phyloP scores from a whole-genome alignment of 2,113 vertebrate species.

The Abramis brama region DNA sequence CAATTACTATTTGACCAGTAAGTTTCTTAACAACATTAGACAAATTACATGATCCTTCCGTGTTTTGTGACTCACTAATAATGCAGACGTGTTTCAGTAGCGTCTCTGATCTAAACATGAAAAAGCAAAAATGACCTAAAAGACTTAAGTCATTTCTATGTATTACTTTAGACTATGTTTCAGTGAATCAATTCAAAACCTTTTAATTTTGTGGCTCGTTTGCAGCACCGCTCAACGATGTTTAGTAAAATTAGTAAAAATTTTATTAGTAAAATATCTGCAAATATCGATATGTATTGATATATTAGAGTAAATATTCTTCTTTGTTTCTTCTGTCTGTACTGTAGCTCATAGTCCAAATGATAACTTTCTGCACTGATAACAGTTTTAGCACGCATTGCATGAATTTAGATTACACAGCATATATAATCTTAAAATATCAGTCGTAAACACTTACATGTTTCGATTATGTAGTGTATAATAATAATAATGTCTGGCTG shows the following conservation, averaged over 20 bases:
- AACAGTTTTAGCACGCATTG: background rate
- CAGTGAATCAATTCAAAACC: background rate
- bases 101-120: background rate
- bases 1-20: background rate
- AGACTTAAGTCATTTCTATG: too few relatives aligned
- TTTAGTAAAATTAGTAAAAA: too few relatives aligned
- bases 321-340: background rate
- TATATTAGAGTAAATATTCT: background rate
- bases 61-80: background rate
- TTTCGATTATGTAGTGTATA: background rate
- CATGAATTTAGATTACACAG: background rate
- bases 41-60: background rate
- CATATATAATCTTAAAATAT: background rate
- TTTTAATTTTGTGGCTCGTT: background rate
- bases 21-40: background rate
- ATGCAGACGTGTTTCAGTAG: background rate
- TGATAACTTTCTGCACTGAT: conserved; percentile 52
- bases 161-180: background rate
- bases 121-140: background rate
- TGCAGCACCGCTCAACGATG: background rate
- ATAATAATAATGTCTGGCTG: background rate
- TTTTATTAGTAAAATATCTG: background rate
- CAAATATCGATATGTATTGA: background rate
- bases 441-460: background rate
- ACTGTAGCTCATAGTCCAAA: background rate